Evolutionary conservation across 92 coral and sea anemone genomes (phyloP).

Genomic region (Blastomussa wellsi): DNA sequence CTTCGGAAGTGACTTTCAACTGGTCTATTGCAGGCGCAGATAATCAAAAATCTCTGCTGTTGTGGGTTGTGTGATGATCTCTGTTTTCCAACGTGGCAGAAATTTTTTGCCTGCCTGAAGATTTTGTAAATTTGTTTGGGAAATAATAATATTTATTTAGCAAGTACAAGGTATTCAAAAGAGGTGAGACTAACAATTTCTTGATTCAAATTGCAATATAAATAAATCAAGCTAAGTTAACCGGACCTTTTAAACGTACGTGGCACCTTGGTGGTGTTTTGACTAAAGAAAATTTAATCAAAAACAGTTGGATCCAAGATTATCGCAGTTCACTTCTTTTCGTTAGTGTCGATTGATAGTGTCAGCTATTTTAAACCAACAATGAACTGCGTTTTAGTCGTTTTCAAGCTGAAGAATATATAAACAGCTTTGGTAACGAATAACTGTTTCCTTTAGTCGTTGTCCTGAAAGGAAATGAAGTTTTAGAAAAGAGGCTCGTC

Average conservation of each 20-base stretch:
- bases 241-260: neutral
- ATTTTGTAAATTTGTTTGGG: neutral
- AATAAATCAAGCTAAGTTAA: neutral
- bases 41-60: neutral
- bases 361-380: neutral
- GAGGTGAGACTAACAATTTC: neutral
- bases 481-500: too few relatives aligned
- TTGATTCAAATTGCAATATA: neutral
- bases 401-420: too few relatives aligned
- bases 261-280: neutral
- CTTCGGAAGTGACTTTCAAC: neutral
- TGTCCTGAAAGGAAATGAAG: too few relatives aligned
- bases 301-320: neutral
- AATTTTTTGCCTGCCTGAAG: neutral
- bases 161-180: neutral
- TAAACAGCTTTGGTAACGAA: too few relatives aligned
- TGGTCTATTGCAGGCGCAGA: conserved; percentile 11
- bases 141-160: neutral
- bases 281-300: neutral
- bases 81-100: conserved; percentile 2
- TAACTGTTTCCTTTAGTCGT: too few relatives aligned
- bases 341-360: neutral
- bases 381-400: neutral
- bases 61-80: neutral
- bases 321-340: neutral